Percentiles rank a stretch among this genome's conserved stretches.
These are phyloP conservation scores for Phalanger gymnotis DNA, from an alignment of 2,797 vertebrate genomes.

Conservation along the genomic window DNA sequence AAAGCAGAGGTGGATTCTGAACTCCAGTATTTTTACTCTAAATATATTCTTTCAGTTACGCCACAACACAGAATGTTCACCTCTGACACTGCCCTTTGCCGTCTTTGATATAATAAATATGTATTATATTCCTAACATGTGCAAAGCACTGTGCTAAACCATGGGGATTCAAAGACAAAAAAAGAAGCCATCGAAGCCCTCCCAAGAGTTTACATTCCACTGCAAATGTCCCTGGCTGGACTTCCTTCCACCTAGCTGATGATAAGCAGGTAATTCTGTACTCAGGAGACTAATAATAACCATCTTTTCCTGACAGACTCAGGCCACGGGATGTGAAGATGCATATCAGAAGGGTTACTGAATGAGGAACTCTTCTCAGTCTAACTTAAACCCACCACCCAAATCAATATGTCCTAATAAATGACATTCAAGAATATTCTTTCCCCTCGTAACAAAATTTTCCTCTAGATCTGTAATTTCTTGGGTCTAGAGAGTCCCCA, in stretches of 20 bases:
- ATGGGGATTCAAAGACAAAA: not conserved
- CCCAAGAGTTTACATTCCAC: not conserved
- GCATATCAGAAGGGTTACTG: not conserved
- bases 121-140: not conserved
- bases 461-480: not conserved
- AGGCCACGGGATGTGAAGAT: not conserved
- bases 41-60: not conserved
- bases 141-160: not conserved
- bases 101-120: not conserved
- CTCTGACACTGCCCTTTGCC: not conserved
- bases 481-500: not conserved
- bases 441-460: not conserved
- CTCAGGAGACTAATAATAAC: not conserved
- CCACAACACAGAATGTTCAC: not conserved
- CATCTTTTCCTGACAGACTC: not conserved
- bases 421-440: not conserved
- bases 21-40: not conserved
- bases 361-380: constrained; percentile 5
- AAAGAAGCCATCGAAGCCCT: not conserved
- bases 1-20: not conserved
- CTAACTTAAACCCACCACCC: not conserved
- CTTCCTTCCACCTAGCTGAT: not conserved
- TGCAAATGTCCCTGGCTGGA: not conserved
- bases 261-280: not conserved
- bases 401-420: constrained; percentile 6